Base-by-base conservation (phyloP, 1,140 invertebrate species). In the Heliconius eleuchia region DNA sequence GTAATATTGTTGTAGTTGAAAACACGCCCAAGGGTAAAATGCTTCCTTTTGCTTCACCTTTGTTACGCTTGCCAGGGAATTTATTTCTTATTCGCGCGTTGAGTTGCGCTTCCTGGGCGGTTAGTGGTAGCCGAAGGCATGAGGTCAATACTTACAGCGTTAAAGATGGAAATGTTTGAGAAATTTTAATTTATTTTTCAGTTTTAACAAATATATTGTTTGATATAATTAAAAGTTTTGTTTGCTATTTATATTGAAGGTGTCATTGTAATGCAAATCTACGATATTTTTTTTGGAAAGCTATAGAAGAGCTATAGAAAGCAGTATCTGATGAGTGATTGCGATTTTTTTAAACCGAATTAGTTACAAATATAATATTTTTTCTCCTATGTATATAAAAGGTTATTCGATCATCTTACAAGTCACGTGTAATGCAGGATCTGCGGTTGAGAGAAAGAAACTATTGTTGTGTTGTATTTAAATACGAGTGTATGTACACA, bases 11-110 rank as follows among this genome's bases (percentile, higher is more conserved):
- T 18, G 50, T 73, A 76, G 81, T 73, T 82, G 70, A 80, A 80
- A 37, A 46, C 82, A 72, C 85, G 91, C 90, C 86, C 79, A 46
- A 85, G 86, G 88, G 57, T 76, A 78, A 71, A 82, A 84, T 81
- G 86, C 87, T 92, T 90, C 76, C 88, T 91, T 92, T 92, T 90
- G 89, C 89, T 92, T 92, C 86, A 91, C 87, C 91, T 93, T 93
- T 92, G 92, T 94, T 94, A 94, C 91, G 91, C 90, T 92, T 89
- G 92, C 87, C 88, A 87, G 82, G 81, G 88, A 90, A 91, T 94
- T 92, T 92, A 91, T 92, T 92, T 94, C 90, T 91, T 91, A 92
- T 92, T 92, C 88, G 88, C 90, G 88, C 86, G 92, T 88, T 92
- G 90, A 92, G 88, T 89, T 85, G 84, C 86, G 87, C 92, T 94